Base-by-base conservation (phyloP, 2,888 invertebrate genomes). In the Lucinisca nassula region DNA sequence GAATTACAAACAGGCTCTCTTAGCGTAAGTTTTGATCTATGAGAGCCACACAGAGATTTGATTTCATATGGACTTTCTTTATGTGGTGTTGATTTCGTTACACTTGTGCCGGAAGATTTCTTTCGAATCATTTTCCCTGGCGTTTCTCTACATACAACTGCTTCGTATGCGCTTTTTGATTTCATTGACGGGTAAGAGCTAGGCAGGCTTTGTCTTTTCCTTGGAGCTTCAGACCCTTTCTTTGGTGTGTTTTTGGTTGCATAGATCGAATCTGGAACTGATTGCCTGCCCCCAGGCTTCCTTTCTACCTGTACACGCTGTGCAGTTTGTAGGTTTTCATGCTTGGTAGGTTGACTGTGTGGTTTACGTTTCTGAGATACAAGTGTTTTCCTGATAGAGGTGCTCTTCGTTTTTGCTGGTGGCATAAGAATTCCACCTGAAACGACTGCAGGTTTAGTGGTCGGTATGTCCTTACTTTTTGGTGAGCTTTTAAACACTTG, bases 1-100 rank as follows among this genome's bases (percentile, higher is more conserved):
- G 35, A 35, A 58, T 8, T 24, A 8, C 1, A 3, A 45, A n/a
- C 30, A 3, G 40, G 2, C n/a, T 74, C 70, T 61, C 77, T 77
- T 55, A 77, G 17, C 12, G 37, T 37, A 17, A 86, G 74, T 38
- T 82, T 85, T 1, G 90, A 82, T 72, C 38, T 90, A 30, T 90
- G 90, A 2, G 72, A 72, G 1, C 90, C 90, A 79, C 88, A 87
- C 0, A 90, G 35, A 0, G 90, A 88, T 35, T 84, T 79, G 61
- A 90, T 45, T 49, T 86, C 90, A 21, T 78, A 12, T 0, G 87
- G 88, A 35, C 27, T 67, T 27, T 77, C 79, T 24, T 58, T 24
- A 27, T 30, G 10, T 24, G 21, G 32, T 1, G 35, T 24, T 12
- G 35, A 35, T 1, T 35, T 35, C 17, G 32, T 17, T 32, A 1